Conservation (phyloP, 2,797 vertebrate species). For the Enteromius mattozi region DNA sequence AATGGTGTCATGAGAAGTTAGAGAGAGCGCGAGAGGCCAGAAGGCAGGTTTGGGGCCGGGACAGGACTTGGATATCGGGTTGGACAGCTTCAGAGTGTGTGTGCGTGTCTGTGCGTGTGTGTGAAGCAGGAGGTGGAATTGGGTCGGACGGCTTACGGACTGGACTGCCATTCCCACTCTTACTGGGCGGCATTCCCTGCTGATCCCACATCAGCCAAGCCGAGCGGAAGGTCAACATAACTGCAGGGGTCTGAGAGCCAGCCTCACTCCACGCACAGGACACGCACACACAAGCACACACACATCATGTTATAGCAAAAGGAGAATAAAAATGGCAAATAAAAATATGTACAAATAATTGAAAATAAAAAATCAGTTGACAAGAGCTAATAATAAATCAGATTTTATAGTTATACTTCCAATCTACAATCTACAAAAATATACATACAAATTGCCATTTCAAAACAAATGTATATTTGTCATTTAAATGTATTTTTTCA, state of each 20-base stretch:
- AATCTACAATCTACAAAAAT: neutral
- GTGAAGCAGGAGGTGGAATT: conserved; percentile 72
- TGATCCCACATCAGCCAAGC: conserved; percentile 78
- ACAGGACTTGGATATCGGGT: conserved; percentile 33
- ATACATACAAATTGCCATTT: neutral
- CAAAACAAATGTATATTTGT: neutral
- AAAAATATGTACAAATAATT: neutral
- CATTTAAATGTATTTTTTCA: too few species aligned
- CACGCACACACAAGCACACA: conserved; percentile 48
- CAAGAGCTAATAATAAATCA: neutral
- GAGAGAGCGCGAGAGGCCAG: conserved; percentile 6
- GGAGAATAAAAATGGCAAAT: neutral
- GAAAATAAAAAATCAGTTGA: neutral
- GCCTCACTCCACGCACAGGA: conserved; percentile 20
- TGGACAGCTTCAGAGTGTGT: conserved; percentile 46
- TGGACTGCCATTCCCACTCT: conserved; percentile 78
- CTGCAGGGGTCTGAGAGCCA: conserved; percentile 72
- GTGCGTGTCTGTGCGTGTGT: conserved; percentile 42
- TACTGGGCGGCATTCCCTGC: conserved; percentile 77
- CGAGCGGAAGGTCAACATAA: conserved; percentile 84
- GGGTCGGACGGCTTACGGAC: conserved; percentile 75
- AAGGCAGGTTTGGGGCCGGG: conserved; percentile 35
- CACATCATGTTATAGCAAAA: conserved; percentile 24
- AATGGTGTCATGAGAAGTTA: conserved; percentile 18
- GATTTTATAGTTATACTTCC: neutral